Evolutionary conservation across 2,797 vertebrate species (phyloP).

Genomic region (Schizopygopsis pylzovi): DNA sequence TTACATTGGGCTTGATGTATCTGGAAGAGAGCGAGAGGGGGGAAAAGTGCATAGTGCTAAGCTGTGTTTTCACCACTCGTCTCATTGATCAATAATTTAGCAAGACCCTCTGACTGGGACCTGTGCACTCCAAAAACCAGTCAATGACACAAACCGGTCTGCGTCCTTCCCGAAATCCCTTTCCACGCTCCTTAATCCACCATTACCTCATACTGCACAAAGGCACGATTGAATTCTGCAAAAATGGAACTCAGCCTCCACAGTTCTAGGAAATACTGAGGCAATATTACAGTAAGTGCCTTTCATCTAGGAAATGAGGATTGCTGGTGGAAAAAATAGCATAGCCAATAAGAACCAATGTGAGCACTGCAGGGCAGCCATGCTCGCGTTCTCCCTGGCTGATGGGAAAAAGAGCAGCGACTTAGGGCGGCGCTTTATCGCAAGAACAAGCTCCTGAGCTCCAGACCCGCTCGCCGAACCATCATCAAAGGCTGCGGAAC

Average conservation of each 20-base stretch:
- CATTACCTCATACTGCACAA: constrained; percentile 56
- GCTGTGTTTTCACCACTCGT: constrained; percentile 80
- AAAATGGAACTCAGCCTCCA: constrained; percentile 57
- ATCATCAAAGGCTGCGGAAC: constrained; percentile 79
- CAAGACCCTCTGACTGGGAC: constrained; percentile 77
- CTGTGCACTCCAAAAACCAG: constrained; percentile 72
- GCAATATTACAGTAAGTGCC: constrained; percentile 70
- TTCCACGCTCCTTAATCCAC: constrained; percentile 64
- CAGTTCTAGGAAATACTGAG: constrained; percentile 61
- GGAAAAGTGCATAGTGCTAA: constrained; percentile 77
- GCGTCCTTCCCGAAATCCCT: constrained; percentile 23
- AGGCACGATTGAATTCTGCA: constrained; percentile 63
- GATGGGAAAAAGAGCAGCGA: constrained; percentile 54
- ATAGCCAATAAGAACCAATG: constrained; percentile 68
- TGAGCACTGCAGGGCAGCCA: constrained; percentile 66
- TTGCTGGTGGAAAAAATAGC: constrained; percentile 63
- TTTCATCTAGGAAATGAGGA: constrained; percentile 77
- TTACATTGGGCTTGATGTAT: constrained; percentile 83
- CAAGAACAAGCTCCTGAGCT: constrained; percentile 70
- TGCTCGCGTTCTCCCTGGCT: constrained; percentile 66
- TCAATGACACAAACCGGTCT: constrained; percentile 64
- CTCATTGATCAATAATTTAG: constrained; percentile 86
- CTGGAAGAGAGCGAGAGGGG: constrained; percentile 54
- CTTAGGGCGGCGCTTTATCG: constrained; percentile 69
- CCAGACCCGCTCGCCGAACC: constrained; percentile 62